Base-by-base conservation (phyloP, 2,113 vertebrate species). In the Kobus ellipsiprymnus region DNA sequence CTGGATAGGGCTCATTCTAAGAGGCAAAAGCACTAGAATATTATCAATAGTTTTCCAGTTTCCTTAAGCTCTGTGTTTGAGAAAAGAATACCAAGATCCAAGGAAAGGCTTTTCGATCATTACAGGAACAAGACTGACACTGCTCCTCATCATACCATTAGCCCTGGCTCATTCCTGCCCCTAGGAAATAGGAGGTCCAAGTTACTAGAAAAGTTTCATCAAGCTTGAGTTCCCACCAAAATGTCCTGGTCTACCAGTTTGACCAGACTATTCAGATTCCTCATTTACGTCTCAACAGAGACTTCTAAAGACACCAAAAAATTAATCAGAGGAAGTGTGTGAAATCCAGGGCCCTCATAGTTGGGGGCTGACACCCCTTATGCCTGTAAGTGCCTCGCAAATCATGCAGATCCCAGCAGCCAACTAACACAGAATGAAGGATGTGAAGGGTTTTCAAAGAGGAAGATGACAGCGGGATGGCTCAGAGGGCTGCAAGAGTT, bases 361-460 rank as follows among this genome's bases (percentile, higher is more conserved):
- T 15, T 48, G 40, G 60, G 16, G 57, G 6, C 2, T 36, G 44
- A 19, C 7, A 0, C 2, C 2, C 6, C 16, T 6, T 14, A 33
- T 55, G 40, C 57, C 29, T 4, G 2, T 12, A 60, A 44, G 10
- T 0, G 0, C 5, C 33, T 16, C 4, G 11, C 13, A 23, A 11
- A 29, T 27, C 14, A 13, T 3, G 25, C 1, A 2, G 25, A 64
- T 91, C 23, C 0, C 77, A 23, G 25, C 87, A 77, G 64, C 77
- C 82, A 59, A 2, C 4, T 54, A 64, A 27, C 30, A 57, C 0
- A 60, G 67, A 74, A 88, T 52, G 29, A 59, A 90, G 94, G 59
- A 59, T 50, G 23, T 6, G 29, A 85, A 86, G 11, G 30, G 21
- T 92, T 97, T 84, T 60, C 50, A 92, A 96, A 94, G 90, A 92